Percentiles rank a stretch among this genome's conserved stretches.
Conservation (phyloP, 2,797 vertebrate species). For the Eidolon dupreanum region DNA sequence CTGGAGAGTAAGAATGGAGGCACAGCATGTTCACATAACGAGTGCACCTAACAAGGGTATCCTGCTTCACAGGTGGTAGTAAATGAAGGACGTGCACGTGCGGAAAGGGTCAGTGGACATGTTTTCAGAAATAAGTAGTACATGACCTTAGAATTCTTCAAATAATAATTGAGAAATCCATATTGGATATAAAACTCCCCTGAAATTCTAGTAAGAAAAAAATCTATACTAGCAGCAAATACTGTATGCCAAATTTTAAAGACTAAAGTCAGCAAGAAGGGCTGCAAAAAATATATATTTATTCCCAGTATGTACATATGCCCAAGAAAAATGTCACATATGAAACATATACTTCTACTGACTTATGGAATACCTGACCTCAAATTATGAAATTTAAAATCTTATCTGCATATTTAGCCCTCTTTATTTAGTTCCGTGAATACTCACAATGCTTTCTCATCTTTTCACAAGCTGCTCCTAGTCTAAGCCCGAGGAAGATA, state of each 20-base stretch:
- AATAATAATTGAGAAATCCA: not conserved
- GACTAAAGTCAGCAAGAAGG: not conserved
- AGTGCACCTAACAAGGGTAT: not conserved
- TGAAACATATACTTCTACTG: not conserved
- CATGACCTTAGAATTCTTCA: not conserved
- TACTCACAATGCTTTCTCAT: slow-evolving; percentile 12
- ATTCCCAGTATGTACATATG: not conserved
- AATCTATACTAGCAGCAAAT: not conserved
- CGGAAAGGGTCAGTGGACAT: not conserved
- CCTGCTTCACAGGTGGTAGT: not conserved
- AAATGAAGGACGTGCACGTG: not conserved
- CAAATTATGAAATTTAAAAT: not conserved
- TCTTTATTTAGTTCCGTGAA: not conserved
- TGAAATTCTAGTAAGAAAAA: not conserved
- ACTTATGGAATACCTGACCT: not conserved
- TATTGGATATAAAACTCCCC: not conserved
- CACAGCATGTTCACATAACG: fast-evolving
- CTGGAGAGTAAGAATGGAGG: not conserved
- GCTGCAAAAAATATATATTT: not conserved
- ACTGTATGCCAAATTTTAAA: not conserved
- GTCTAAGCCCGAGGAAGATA: not conserved
- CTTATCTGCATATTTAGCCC: not conserved
- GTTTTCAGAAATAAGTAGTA: not conserved
- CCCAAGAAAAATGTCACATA: not conserved
- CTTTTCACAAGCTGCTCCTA: not conserved